phyloP scores from a whole-genome alignment of 1,140 invertebrate genomes.

The Lepidurus arcticus region DNA sequence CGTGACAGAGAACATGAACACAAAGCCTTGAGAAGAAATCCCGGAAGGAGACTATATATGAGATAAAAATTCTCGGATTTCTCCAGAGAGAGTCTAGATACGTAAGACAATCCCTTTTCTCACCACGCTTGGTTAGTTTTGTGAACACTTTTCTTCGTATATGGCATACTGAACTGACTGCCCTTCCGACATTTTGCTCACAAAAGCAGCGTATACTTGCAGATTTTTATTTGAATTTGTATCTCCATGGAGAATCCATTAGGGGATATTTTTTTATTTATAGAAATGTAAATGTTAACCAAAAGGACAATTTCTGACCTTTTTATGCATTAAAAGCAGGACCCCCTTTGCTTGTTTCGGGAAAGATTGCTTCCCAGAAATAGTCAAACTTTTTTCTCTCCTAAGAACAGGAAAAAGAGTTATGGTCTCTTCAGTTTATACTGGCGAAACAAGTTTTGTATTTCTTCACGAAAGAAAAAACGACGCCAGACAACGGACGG shows the following conservation, averaged over 20 bases:
- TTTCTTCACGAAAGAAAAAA: too few species aligned
- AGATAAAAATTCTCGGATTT: too few species aligned
- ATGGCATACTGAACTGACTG: background rate
- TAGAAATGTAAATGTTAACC: background rate
- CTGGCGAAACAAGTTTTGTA: too few species aligned
- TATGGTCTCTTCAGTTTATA: too few species aligned
- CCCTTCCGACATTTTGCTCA: background rate
- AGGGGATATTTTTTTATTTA: background rate
- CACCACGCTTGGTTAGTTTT: background rate
- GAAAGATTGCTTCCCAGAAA: too few species aligned
- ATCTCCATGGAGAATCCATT: background rate
- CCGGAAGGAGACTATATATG: too few species aligned
- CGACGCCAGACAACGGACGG: too few species aligned
- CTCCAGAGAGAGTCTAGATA: too few species aligned
- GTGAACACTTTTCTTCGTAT: background rate
- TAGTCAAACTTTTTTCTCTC: too few species aligned
- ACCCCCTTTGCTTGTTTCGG: background rate
- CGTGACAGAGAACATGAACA: background rate
- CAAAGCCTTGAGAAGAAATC: too few species aligned
- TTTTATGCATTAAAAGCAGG: background rate
- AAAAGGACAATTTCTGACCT: background rate
- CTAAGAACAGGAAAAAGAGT: too few species aligned
- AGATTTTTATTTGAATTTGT: background rate
- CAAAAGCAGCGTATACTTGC: background rate
- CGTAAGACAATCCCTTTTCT: background rate